Percentiles rank a stretch among this genome's conserved stretches.
These are phyloP conservation scores for Xylota sylvarum DNA, from an alignment of 2,888 invertebrate genomes.

Conservation along the genomic window DNA sequence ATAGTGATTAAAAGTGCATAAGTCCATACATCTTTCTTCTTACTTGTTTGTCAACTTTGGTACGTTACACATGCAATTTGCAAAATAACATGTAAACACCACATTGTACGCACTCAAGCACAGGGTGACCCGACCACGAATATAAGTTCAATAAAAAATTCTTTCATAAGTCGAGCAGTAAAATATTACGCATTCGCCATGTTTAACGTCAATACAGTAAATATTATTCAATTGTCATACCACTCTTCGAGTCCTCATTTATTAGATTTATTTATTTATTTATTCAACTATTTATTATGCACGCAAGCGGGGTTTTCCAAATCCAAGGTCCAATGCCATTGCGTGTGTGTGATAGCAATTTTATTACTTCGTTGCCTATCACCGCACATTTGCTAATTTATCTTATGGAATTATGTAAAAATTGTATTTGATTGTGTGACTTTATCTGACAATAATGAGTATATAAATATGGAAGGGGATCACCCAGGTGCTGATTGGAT, in stretches of 20 bases:
- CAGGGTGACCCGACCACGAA: background rate
- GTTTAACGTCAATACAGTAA: background rate
- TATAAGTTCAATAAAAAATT: background rate
- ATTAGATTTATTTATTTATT: background rate
- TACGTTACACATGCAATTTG: background rate
- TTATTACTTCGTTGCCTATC: constrained; percentile 15
- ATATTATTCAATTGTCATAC: background rate
- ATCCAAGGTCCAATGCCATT: constrained; percentile 39
- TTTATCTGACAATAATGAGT: constrained; percentile 12
- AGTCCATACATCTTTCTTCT: too few species aligned
- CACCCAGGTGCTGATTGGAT: constrained; percentile 7
- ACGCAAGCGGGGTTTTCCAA: constrained; percentile 28
- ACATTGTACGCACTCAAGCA: background rate
- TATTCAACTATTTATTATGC: constrained; percentile 26
- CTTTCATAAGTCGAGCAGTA: background rate
- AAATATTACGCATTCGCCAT: constrained; percentile 7
- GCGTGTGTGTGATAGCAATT: constrained; percentile 1
- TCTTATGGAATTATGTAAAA: constrained; percentile 27
- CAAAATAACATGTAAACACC: background rate
- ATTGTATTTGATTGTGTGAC: background rate
- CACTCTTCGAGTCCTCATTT: background rate
- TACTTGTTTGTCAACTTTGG: background rate
- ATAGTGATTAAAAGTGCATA: too few species aligned
- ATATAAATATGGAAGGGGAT: constrained; percentile 4
- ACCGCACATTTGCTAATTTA: constrained; percentile 29